Evolutionary conservation across 2,113 vertebrate genomes (phyloP), one percentile per base, ranked within the genome.

Genomic region (Reinhardtius hippoglossoides): DNA sequence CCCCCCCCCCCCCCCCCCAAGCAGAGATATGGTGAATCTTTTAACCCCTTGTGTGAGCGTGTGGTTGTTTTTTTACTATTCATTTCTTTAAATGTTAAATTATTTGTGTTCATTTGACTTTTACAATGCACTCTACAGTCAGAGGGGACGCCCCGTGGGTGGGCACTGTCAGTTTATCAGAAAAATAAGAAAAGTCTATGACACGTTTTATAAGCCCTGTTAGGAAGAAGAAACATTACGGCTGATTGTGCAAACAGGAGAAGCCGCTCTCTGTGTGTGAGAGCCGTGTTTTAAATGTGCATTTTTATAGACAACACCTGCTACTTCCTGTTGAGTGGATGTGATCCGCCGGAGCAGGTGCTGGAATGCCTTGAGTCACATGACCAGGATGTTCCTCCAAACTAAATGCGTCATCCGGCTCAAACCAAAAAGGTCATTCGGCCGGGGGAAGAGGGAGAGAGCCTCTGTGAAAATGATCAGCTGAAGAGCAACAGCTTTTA

Each of bases 261-360:
- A 81, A 84, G 81, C 82, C 14, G 58, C 74, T 66, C 57, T 76
- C 2, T 40, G 37, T 50, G 46, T 56, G 81, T 85, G 76, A 68
- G 88, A 86, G 90, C 84, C 74, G 71, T 58, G 85, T 87, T 88
- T 50, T 81, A 90, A 91, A 88, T 88, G 87, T 90, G 81, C 91
- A 90, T 92, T 93, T 92, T 92, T 93, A 92, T 91, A 90, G 89
- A 80, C 89, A 71, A 87, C 92, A 92, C 92, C 92, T 92, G 92
- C 88, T 94, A 91, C 80, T 90, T 94, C 92, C 93, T 89, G 89
- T 92, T 93, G 91, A 92, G 90, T 86, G 91, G 88, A 88, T 89
- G 82, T 95, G 92, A 95, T 92, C 87, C 77, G 79, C 87, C 72
- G 89, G 71, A 89, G 87, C 93, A 95, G 94, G 93, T 94, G 94